A percentile compares a stretch with the other conserved stretches of the same genome.
Evolutionary conservation across 2,888 invertebrate species (phyloP).

Genomic region (Clanis bilineata): DNA sequence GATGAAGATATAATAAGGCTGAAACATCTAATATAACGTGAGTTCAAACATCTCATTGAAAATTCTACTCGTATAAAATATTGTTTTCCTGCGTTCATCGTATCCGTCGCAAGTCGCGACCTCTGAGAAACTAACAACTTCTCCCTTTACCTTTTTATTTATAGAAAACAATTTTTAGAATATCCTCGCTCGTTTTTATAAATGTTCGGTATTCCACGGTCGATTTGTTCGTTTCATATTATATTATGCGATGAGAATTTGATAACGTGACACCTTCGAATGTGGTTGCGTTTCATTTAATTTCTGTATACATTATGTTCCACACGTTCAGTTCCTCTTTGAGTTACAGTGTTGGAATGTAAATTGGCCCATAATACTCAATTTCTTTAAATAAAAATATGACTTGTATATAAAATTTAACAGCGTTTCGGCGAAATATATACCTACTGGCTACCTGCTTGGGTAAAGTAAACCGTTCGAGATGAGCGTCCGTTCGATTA

Average conservation of each 20-base stretch:
- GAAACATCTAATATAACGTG: conserved; percentile 20
- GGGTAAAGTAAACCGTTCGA: neutral
- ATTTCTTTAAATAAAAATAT: neutral
- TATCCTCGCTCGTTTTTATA: conserved; percentile 19
- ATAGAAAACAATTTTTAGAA: conserved; percentile 7
- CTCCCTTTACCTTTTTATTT: conserved; percentile 4
- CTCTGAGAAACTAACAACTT: neutral
- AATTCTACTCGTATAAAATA: conserved; percentile 30
- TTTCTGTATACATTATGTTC: neutral
- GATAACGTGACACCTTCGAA: neutral
- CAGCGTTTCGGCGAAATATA: neutral
- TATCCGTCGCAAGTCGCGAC: conserved; percentile 8
- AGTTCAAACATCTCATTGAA: conserved; percentile 27
- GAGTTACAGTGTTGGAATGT: neutral
- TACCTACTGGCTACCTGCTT: neutral
- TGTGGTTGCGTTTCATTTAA: neutral
- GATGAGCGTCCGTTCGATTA: conserved; percentile 20
- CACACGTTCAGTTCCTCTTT: neutral
- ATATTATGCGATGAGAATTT: neutral
- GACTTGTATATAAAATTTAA: neutral
- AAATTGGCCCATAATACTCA: neutral
- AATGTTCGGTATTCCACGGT: neutral
- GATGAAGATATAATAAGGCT: conserved; percentile 15
- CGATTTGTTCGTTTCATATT: neutral
- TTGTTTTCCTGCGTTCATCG: conserved; percentile 19